Base-by-base conservation (phyloP, 1,140 invertebrate genomes). In the Pachypeltis micranthus region DNA sequence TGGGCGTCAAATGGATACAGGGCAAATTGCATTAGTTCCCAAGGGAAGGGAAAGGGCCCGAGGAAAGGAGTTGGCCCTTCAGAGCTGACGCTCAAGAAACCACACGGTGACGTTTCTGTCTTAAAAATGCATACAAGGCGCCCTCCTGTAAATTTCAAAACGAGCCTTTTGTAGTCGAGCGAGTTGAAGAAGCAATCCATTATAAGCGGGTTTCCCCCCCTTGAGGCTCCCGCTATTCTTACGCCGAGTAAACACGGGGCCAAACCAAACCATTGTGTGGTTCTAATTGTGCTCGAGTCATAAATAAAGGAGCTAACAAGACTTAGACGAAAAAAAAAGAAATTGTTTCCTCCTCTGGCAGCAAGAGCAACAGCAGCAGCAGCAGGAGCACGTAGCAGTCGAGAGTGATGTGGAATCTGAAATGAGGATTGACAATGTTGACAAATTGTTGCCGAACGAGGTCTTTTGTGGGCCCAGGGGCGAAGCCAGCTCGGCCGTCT, bases 131-230 rank as follows among this genome's bases (percentile, higher is more conserved):
- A 51, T 51, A 21, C 19, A 16, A 10, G 47, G 23, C 10, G 47
- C 47, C 3, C 47, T 51, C 47, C 21, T 51, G 47, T 51, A 51
- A 51, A 51, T 51, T 51, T 51, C 47, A 39, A 51, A 51, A 51
- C 12, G 4, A 21, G 23, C 23, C 47, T 51, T 51, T 51, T 51
- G 47, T 51, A 51, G 21, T 21, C 7, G 47, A 4, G 19, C 47
- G 47, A 51, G 47, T 51, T 51, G 47, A 51, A 51, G 47, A 51
- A 51, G 47, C 47, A 51, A 51, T 51, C 47, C 47, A 51, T 51
- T 51, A 51, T 51, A 51, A 14, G 47, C 23, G 21, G 21, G 10
- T 21, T 51, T 21, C 21, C 47, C 47, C 47, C 47, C 47, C n/a
- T n/a, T n/a, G n/a, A 21, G 47, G 10, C 23, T 51, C 7, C 19